Conservation (phyloP, 2,113 vertebrate species). For the Meleagris gallopavo region DNA sequence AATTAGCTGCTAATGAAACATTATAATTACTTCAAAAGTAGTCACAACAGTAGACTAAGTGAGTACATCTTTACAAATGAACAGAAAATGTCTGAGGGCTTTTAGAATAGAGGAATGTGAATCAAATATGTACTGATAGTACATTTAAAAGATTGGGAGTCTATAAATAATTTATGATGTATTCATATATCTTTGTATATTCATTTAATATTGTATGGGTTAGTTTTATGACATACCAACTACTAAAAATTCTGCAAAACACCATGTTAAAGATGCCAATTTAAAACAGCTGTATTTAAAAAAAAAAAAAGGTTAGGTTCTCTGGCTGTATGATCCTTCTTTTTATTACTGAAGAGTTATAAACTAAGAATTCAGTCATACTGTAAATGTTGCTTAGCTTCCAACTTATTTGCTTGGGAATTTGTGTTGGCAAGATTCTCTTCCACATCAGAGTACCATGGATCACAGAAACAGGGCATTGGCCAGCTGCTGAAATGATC, state of each 20-base stretch:
- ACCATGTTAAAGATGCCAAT: not conserved
- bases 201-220: not conserved
- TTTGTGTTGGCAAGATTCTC: not conserved
- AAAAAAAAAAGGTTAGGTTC: not conserved
- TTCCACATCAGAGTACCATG: not conserved
- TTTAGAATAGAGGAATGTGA: not conserved
- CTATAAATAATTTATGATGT: not conserved
- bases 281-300: not conserved
- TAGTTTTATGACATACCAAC: not conserved
- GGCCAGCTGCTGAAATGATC: not conserved
- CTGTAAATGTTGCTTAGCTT: not conserved
- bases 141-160: not conserved
- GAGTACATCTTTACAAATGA: slow-evolving; percentile 27
- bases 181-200: not conserved
- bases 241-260: not conserved
- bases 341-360: not conserved
- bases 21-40: slow-evolving; percentile 32
- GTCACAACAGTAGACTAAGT: slow-evolving; percentile 13
- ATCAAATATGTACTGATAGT: not conserved
- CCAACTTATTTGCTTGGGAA: not conserved
- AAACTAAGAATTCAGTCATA: not conserved
- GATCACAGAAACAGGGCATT: not conserved
- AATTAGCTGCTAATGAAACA: slow-evolving; percentile 52
- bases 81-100: slow-evolving; percentile 2
- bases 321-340: not conserved